Conservation (phyloP, 2,113 vertebrate species). For the Malurus cyaneus region DNA sequence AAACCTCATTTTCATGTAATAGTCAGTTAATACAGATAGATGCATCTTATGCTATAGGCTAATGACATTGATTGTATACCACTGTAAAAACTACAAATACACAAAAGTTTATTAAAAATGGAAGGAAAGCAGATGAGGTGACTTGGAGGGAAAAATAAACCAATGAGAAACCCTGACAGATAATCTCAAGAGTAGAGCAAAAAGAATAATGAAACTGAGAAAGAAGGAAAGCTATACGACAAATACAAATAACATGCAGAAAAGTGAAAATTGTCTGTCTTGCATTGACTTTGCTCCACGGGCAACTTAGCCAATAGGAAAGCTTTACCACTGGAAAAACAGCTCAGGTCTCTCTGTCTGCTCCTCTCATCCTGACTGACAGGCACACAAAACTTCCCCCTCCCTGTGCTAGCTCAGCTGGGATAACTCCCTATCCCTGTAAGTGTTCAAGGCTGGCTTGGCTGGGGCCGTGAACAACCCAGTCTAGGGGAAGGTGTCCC, state of each 20-base stretch:
- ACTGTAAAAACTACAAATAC: background rate
- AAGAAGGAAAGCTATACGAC: background rate
- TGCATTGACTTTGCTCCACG: background rate
- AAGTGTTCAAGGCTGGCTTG: background rate
- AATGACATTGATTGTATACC: background rate
- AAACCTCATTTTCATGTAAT: background rate
- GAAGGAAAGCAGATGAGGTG: background rate
- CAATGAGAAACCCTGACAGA: background rate
- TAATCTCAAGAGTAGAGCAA: background rate
- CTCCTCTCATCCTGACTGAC: background rate
- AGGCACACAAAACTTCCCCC: background rate
- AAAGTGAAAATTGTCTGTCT: background rate
- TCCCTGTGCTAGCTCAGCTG: background rate
- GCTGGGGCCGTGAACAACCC: background rate
- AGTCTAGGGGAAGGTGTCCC: background rate
- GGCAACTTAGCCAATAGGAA: background rate
- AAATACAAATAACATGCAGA: background rate
- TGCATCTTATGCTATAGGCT: background rate
- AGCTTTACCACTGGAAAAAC: background rate
- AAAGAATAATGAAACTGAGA: background rate
- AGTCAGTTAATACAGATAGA: background rate
- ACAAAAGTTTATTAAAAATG: background rate
- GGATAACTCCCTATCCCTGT: background rate
- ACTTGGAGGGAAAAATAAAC: background rate
- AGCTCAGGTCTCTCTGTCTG: background rate